Percentiles rank a stretch among this genome's conserved stretches.
Conservation (phyloP, 2,113 vertebrate genomes). For the Dicerorhinus sumatrensis region DNA sequence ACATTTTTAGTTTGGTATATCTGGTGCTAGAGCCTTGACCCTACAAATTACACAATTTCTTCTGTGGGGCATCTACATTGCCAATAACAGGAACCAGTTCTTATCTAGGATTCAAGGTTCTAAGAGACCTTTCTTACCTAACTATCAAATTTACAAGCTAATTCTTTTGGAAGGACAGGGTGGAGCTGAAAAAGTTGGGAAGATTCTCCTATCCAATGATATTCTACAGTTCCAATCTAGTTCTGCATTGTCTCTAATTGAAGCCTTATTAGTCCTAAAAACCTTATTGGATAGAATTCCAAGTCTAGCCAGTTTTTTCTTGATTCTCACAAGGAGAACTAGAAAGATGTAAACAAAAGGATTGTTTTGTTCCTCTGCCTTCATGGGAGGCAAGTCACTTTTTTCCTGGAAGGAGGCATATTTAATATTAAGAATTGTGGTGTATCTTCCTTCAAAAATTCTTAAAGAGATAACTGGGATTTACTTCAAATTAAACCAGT, state of each 20-base stretch:
- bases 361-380: neutral
- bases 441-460: constrained; percentile 4
- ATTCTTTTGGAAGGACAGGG: neutral
- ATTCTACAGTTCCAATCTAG: neutral
- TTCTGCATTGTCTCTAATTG: neutral
- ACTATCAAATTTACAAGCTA: constrained; percentile 3
- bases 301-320: neutral
- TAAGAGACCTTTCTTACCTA: neutral
- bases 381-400: neutral
- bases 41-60: neutral
- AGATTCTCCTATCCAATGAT: constrained; percentile 17
- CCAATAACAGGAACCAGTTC: neutral
- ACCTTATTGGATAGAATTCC: neutral
- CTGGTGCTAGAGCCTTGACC: neutral
- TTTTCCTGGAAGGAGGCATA: neutral
- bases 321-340: neutral
- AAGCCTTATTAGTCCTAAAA: neutral
- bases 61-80: neutral
- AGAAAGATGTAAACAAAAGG: neutral
- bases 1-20: neutral
- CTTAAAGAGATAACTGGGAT: neutral
- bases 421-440: constrained; percentile 2
- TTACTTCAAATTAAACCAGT: constrained; percentile 23
- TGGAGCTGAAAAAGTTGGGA: neutral
- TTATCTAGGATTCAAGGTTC: neutral